These are phyloP conservation scores for Drosophila melanosoma DNA, from an alignment of 2,888 invertebrate species.

Conservation along the genomic window DNA sequence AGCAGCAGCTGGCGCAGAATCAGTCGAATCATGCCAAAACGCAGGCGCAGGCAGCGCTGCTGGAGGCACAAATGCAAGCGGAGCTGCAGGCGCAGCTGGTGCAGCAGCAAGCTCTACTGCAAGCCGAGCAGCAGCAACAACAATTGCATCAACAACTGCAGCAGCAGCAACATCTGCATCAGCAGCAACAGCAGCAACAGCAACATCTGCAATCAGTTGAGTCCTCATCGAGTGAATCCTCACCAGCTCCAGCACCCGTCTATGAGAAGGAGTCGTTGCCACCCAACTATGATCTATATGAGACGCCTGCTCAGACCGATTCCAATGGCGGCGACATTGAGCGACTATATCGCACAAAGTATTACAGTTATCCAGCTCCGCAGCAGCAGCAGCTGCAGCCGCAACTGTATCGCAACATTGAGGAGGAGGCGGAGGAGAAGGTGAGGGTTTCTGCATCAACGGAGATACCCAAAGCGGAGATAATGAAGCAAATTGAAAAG, in stretches of 20 bases:
- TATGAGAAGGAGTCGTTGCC: conserved; percentile 81
- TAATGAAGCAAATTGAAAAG: conserved; percentile 84
- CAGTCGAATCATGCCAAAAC: conserved; percentile 51
- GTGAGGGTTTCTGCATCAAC: conserved; percentile 80
- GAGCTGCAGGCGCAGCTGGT: conserved; percentile 55
- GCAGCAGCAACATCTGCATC: conserved; percentile 21
- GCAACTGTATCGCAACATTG: conserved; percentile 50
- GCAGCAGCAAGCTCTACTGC: conserved; percentile 55
- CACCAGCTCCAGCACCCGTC: conserved; percentile 63
- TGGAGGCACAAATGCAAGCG: conserved; percentile 65
- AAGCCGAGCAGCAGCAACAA: conserved; percentile 59
- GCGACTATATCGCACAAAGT: conserved; percentile 79
- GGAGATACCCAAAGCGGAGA: conserved; percentile 83
- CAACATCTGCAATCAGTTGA: conserved; percentile 25
- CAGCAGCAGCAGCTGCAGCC: conserved; percentile 41
- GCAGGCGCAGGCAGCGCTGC: conserved; percentile 54
- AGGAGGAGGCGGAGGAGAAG: conserved; percentile 74
- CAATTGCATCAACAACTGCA: conserved; percentile 22
- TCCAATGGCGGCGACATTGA: conserved; percentile 57
- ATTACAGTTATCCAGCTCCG: conserved; percentile 51
- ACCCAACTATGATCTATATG: conserved; percentile 65
- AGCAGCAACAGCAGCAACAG: conserved; percentile 9
- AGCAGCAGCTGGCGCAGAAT: conserved; percentile 38
- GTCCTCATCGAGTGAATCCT: conserved; percentile 21
- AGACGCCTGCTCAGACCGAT: conserved; percentile 30